These are phyloP conservation scores for Cartodere bifasciata DNA, from an alignment of 2,888 invertebrate species.

Conservation along the genomic window DNA sequence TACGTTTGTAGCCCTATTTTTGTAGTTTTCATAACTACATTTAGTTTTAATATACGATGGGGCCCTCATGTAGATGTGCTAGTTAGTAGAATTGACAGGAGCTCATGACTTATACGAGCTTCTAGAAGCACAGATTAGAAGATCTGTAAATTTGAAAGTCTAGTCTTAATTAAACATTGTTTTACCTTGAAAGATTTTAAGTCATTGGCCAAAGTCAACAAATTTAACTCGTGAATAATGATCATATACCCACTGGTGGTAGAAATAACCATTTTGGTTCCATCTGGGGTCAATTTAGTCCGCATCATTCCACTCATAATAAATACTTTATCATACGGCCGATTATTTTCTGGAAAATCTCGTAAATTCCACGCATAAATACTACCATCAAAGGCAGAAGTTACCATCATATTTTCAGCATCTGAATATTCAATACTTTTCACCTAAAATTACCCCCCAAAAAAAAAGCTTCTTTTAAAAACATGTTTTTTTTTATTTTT, in stretches of 20 bases:
- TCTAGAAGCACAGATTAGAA: too few species aligned
- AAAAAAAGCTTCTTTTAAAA: too few species aligned
- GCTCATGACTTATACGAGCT: too few species aligned
- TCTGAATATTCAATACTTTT: slow-evolving; percentile 91
- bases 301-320: slow-evolving; percentile 77
- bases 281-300: slow-evolving; percentile 75
- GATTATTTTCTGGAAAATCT: slow-evolving; percentile 64
- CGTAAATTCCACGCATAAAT: slow-evolving; percentile 93
- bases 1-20: too few species aligned
- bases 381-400: slow-evolving; percentile 86
- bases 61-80: too few species aligned
- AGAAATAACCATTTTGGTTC: slow-evolving; percentile 77
- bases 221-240: slow-evolving; percentile 77
- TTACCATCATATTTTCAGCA: slow-evolving; percentile 70
- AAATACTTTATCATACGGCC: slow-evolving; percentile 71
- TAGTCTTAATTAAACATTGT: slow-evolving; percentile 9
- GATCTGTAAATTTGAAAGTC: too few species aligned
- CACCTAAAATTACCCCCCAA: slow-evolving; percentile 35
- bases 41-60: too few species aligned
- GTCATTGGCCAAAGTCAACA: slow-evolving; percentile 66
- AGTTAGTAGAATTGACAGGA: too few species aligned
- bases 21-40: too few species aligned
- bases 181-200: slow-evolving; percentile 71
- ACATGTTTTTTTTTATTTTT: too few species aligned
- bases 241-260: slow-evolving; percentile 84